These are phyloP conservation scores for Archocentrus centrarchus DNA, from an alignment of 2,113 vertebrate species.

Conservation along the genomic window DNA sequence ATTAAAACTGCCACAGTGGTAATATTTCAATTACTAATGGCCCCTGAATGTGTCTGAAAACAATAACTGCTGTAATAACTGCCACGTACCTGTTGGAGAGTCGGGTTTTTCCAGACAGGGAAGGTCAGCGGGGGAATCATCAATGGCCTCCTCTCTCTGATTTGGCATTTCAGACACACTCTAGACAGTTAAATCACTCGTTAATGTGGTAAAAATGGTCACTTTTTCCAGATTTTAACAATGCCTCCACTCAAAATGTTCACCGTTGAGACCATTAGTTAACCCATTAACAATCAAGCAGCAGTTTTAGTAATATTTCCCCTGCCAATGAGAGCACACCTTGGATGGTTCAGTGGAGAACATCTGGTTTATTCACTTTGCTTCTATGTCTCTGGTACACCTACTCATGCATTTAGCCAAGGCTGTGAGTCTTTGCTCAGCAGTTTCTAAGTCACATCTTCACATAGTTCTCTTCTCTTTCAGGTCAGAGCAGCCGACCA, in stretches of 20 bases:
- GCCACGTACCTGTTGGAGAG: constrained; percentile 65
- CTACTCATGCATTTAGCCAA: too few relatives aligned
- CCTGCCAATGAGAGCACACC: too few relatives aligned
- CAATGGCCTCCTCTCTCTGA: constrained; percentile 30
- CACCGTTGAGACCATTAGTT: neutral
- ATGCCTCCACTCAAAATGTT: neutral
- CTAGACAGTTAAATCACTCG: constrained; percentile 23
- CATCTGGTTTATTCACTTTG: too few relatives aligned
- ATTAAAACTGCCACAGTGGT: constrained; percentile 44
- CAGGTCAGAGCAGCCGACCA: too few relatives aligned
- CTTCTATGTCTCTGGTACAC: too few relatives aligned
- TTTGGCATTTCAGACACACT: constrained; percentile 59
- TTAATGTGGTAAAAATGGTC: constrained; percentile 8
- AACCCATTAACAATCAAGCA: neutral
- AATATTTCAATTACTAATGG: constrained; percentile 59
- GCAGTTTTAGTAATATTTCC: neutral
- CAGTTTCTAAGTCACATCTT: too few relatives aligned
- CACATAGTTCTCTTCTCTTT: too few relatives aligned
- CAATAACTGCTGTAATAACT: constrained; percentile 40
- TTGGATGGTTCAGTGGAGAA: too few relatives aligned
- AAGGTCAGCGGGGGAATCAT: constrained; percentile 56
- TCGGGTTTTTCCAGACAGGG: constrained; percentile 68
- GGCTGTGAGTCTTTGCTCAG: too few relatives aligned
- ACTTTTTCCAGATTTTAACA: neutral
- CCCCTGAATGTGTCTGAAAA: constrained; percentile 40